These are phyloP conservation scores for Macrosiphum euphorbiae DNA, from an alignment of 2,888 invertebrate genomes.

Conservation along the genomic window DNA sequence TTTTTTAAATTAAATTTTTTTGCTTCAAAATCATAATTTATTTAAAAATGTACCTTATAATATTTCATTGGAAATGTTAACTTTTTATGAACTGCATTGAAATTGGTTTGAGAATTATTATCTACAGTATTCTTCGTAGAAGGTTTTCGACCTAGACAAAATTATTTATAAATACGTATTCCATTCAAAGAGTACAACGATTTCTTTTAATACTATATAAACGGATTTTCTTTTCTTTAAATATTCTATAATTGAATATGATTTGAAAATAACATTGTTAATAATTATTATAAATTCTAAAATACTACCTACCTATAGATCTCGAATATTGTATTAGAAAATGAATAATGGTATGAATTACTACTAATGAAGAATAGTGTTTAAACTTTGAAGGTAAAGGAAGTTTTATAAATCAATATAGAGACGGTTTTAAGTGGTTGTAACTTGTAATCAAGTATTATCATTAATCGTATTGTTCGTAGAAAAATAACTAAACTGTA, in stretches of 20 bases:
- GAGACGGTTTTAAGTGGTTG: not conserved
- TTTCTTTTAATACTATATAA: not conserved
- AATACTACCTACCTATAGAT: not conserved
- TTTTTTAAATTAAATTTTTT: not conserved
- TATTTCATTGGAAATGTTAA: constrained; percentile 12
- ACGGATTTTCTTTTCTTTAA: not conserved
- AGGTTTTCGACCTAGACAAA: not conserved
- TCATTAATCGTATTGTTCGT: not conserved
- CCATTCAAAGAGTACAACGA: not conserved
- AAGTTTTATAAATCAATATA: not conserved
- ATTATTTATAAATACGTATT: not conserved
- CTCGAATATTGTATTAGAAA: not conserved
- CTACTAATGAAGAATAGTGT: not conserved
- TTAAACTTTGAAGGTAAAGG: not conserved
- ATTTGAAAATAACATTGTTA: not conserved
- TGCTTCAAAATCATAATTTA: constrained; percentile 1
- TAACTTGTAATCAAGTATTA: too few species aligned
- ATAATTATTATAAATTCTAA: not conserved
- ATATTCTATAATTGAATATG: not conserved
- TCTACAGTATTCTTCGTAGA: not conserved
- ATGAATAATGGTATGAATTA: not conserved
- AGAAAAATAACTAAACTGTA: not conserved
- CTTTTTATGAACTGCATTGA: not conserved
- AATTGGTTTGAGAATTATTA: not conserved
- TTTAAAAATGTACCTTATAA: constrained; percentile 23